Conservation (phyloP, 2,888 invertebrate species). For the Tenthredo scrophulariae region DNA sequence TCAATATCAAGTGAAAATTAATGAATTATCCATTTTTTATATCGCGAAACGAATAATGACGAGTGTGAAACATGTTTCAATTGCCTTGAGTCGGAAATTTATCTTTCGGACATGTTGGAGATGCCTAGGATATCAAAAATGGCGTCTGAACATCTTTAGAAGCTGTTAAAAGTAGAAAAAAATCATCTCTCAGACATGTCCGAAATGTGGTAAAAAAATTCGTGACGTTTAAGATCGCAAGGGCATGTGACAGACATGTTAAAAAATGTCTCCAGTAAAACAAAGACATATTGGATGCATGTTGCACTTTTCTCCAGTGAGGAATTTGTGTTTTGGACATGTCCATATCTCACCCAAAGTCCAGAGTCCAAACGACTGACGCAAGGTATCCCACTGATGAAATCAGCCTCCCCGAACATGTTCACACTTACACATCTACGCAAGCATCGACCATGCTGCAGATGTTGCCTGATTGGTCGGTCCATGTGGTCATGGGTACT, state of each 20-base stretch:
- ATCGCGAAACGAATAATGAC: too few species aligned
- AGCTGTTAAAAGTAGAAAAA: too few species aligned
- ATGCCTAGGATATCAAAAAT: not conserved
- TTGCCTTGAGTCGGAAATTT: constrained; percentile 32
- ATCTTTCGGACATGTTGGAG: constrained; percentile 59
- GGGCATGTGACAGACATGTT: not conserved
- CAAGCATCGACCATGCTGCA: constrained; percentile 80
- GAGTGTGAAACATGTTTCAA: not conserved
- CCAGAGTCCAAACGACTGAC: not conserved
- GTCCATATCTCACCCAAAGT: not conserved
- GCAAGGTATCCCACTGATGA: not conserved
- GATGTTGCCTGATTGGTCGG: constrained; percentile 77
- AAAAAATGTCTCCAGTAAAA: not conserved
- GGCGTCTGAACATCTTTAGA: not conserved
- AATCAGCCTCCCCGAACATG: not conserved
- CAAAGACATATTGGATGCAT: not conserved
- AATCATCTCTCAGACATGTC: too few species aligned
- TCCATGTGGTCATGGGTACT: constrained; percentile 83
- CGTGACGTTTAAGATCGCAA: not conserved
- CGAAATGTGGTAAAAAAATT: not conserved
- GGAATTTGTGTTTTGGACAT: not conserved
- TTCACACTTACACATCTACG: not conserved
- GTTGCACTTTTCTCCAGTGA: not conserved
- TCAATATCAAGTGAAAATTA: not conserved
- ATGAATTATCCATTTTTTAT: too few species aligned